Base-by-base conservation (phyloP, 1,140 invertebrate genomes). In the Anoplolepis gracilipes region DNA sequence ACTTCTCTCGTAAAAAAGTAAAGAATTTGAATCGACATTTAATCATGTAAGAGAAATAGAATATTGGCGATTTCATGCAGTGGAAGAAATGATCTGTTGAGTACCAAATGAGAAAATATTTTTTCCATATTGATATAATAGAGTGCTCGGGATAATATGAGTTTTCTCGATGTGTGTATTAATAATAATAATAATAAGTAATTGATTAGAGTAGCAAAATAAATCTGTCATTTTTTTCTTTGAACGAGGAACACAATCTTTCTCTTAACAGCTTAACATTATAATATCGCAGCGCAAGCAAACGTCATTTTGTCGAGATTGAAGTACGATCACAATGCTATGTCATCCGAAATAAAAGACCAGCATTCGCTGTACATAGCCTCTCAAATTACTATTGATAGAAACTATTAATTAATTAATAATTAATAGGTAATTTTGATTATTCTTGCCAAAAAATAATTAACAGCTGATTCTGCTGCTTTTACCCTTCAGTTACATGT, bases 401-500 rank as follows among this genome's bases (percentile, higher is more conserved):
- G 36, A 73, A 82, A 61, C 36, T 82, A 59, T 73, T n/a, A n/a
- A 61, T 72, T 81, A 57, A 42, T 49, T 49, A 49, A 46, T 46
- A 46, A 49, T 49, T 49, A 49, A 19, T 16, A 46, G 4, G 16
- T 49, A 16, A 30, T 82, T 82, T 82, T 59, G 53, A 82, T 73
- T 82, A 73, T 57, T 59, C 13, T 30, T 46, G 22, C 65, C 59
- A 28, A 42, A 73, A 82, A 42, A 61, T 59, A 30, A 36, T 73
- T 46, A 57, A 1, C 2, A 13, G 11, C 25, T 59, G 28, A 73
- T 42, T 69, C 30, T n/a, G 13, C 19, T 46, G 19, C 46, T 72
- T 57, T 46, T 57, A 57, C 42, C 53, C 16, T 72, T 1, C 11
- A 59, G 28, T 82, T 39, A 73, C n/a, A 81, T n/a, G 13, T 46